Evolutionary conservation across 2,113 vertebrate genomes (phyloP).

Genomic region (Platysteira castanea): DNA sequence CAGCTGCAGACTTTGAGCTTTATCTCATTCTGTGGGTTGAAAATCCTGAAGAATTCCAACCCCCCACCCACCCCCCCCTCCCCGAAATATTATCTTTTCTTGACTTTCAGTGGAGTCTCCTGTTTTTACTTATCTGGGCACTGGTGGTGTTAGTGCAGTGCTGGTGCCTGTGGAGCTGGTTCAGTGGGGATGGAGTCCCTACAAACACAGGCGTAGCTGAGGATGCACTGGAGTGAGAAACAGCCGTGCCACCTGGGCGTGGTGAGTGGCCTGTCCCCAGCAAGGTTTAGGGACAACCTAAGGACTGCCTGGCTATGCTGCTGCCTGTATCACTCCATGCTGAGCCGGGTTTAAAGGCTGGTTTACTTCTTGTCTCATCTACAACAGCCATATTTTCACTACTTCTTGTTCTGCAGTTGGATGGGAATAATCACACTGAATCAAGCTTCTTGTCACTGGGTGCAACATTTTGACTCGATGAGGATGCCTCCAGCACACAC

Average conservation of each 20-base stretch:
- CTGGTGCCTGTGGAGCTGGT: neutral
- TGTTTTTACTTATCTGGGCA: neutral
- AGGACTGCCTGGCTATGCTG: neutral
- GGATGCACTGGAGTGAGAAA: neutral
- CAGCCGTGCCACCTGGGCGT: accelerated
- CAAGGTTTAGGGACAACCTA: neutral
- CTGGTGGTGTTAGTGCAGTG: neutral
- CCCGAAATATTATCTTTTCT: neutral
- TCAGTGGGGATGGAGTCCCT: neutral
- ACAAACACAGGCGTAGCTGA: neutral
- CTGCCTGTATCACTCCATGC: accelerated
- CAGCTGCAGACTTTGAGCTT: neutral
- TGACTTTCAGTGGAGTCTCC: neutral
- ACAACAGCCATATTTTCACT: neutral
- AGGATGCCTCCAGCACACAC: neutral
- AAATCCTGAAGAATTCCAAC: neutral
- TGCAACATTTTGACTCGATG: neutral
- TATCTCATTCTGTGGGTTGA: neutral
- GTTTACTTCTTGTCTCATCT: neutral
- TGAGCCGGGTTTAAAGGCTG: neutral
- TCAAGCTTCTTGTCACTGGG: neutral
- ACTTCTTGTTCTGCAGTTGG: neutral
- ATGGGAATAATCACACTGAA: neutral
- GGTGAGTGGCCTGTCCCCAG: neutral
- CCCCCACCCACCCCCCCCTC: no score